Percentiles rank a stretch among this genome's conserved stretches.
Conservation (phyloP, 2,113 vertebrate genomes). For the Rhinichthys klamathensis region DNA sequence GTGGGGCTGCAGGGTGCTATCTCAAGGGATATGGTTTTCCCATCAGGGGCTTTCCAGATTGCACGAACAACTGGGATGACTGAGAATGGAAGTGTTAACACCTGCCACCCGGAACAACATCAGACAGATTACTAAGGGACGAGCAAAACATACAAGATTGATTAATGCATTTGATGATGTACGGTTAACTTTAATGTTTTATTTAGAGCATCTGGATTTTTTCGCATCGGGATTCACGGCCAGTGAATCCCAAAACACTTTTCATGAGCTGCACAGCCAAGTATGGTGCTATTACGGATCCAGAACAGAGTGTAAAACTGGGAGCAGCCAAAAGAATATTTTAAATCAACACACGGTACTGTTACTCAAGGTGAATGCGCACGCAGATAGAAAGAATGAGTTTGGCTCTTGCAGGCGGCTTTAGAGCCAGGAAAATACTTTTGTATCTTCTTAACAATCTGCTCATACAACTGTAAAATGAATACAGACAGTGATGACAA, state of each 20-base stretch:
- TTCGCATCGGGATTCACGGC: neutral
- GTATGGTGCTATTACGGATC: neutral
- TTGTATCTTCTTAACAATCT: neutral
- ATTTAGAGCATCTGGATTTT: neutral
- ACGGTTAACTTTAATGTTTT: slow-evolving; percentile 1
- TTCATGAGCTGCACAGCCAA: neutral
- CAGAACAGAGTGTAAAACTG: slow-evolving; percentile 12
- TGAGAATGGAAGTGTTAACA: slow-evolving; percentile 33
- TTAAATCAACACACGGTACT: slow-evolving; percentile 3
- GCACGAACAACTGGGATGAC: slow-evolving; percentile 48
- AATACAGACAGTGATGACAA: slow-evolving; percentile 7
- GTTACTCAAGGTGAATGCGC: neutral
- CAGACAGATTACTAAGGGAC: neutral
- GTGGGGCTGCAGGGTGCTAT: slow-evolving; percentile 50
- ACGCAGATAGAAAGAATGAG: neutral
- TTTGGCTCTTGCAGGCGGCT: neutral
- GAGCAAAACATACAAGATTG: neutral
- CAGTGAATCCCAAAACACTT: slow-evolving; percentile 4
- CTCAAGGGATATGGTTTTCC: slow-evolving; percentile 69
- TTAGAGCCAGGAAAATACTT: slow-evolving; percentile 7
- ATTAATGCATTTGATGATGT: slow-evolving; percentile 10
- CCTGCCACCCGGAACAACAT: slow-evolving; percentile 2
- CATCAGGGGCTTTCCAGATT: slow-evolving; percentile 61
- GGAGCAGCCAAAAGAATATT: slow-evolving; percentile 34
- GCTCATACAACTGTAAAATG: neutral